phyloP scores from a whole-genome alignment of 2,113 vertebrate genomes.

The Oryzias melastigma region DNA sequence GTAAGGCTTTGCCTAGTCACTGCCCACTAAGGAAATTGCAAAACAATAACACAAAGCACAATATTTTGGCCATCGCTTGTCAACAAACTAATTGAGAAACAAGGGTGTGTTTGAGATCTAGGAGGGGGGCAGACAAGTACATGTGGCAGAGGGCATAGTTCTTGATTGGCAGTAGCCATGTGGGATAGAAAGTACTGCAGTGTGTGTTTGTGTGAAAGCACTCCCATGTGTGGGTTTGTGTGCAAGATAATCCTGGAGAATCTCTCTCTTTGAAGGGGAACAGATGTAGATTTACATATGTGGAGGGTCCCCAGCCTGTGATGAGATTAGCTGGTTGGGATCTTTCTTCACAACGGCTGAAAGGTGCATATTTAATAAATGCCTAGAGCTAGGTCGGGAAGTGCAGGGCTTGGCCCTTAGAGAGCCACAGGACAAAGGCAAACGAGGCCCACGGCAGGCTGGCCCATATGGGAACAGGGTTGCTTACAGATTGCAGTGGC shows the following conservation, averaged over 20 bases:
- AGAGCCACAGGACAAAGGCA: conserved; percentile 85
- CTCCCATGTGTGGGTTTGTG: conserved; percentile 71
- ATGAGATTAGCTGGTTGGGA: conserved; percentile 94
- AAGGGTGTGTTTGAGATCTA: conserved; percentile 61
- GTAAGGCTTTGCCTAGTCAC: conserved; percentile 79
- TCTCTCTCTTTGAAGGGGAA: conserved; percentile 93
- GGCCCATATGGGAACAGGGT: conserved; percentile 85
- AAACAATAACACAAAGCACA: conserved; percentile 84
- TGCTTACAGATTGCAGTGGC: conserved; percentile 79
- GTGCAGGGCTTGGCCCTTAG: conserved; percentile 77
- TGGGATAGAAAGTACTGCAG: conserved; percentile 53
- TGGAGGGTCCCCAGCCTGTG: conserved; percentile 93
- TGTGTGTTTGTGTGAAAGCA: conserved; percentile 44
- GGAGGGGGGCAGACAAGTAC: conserved; percentile 42
- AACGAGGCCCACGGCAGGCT: conserved; percentile 81
- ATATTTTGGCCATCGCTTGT: conserved; percentile 86
- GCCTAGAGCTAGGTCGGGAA: conserved; percentile 89
- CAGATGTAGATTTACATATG: conserved; percentile 99
- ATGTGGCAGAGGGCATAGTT: conserved; percentile 79
- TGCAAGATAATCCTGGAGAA: conserved; percentile 90
- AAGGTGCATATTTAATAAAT: conserved; percentile 99
- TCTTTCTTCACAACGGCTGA: conserved; percentile 84
- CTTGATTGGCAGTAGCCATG: conserved; percentile 84
- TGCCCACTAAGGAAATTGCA: conserved; percentile 83
- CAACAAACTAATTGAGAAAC: conserved; percentile 68